These are phyloP conservation scores for Rosalia funebris DNA, from an alignment of 2,888 invertebrate genomes.

Conservation along the genomic window DNA sequence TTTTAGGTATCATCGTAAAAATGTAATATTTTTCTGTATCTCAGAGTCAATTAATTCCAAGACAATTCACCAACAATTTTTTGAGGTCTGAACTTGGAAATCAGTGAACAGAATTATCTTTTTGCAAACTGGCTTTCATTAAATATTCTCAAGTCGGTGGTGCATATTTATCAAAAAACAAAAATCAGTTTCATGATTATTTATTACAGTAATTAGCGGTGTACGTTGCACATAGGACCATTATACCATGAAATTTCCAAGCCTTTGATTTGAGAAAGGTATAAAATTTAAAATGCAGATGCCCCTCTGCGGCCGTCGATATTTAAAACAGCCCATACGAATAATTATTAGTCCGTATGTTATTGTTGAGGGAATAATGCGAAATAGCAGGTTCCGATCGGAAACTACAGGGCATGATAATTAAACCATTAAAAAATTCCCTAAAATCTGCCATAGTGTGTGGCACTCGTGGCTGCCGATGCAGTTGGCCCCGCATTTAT, in stretches of 20 bases:
- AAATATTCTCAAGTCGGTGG: too few relatives aligned
- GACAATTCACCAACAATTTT: too few relatives aligned
- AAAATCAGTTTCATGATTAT: neutral
- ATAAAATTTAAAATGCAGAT: neutral
- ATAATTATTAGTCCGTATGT: conserved; percentile 4
- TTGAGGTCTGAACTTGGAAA: too few relatives aligned
- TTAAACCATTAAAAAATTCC: conserved; percentile 41
- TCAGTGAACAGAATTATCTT: too few relatives aligned
- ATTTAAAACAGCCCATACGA: neutral
- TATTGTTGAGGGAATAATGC: conserved; percentile 21
- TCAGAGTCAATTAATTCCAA: too few relatives aligned
- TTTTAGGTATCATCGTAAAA: too few relatives aligned
- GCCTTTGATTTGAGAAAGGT: conserved; percentile 1
- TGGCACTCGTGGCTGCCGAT: conserved; percentile 8
- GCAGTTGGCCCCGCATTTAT: conserved; percentile 24
- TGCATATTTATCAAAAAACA: too few relatives aligned
- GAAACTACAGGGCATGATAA: conserved; percentile 30
- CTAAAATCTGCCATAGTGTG: conserved; percentile 29
- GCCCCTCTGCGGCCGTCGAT: neutral
- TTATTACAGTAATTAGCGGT: neutral
- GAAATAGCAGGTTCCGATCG: conserved; percentile 16
- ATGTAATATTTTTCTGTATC: too few relatives aligned
- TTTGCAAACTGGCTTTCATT: too few relatives aligned
- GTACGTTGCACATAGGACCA: neutral
- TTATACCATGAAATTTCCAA: neutral